Base-by-base conservation (phyloP, 2,113 vertebrate species). In the Corythornis cristatus region DNA sequence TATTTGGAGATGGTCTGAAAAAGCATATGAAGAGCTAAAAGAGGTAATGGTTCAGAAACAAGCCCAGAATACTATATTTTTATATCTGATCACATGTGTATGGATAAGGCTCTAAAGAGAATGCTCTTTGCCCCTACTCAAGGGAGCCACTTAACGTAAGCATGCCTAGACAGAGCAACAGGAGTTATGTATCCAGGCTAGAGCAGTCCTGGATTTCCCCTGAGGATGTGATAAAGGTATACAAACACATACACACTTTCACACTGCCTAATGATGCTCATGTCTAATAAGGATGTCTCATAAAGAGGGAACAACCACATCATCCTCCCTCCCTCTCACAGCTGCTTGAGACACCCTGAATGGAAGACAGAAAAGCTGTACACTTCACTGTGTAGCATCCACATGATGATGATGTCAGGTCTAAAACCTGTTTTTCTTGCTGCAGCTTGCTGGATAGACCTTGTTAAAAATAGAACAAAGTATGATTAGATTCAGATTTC, bases 381-480 rank as follows among this genome's bases (percentile, higher is more conserved):
- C 10, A 37, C 37, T 37, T 37, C 37, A 37, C 37, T 37, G 37
- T 37, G 37, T 10, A 37, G 37, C 37, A 37, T 37, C 37, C 37
- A 37, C 37, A 37, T 37, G 37, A 37, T 37, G 37, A 37, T 37
- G 37, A 37, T 48, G 56, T 37, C 3, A 1, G 18, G 29, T 22
- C 82, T 64, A 57, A 90, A 50, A 72, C 16, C 53, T 84, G 33
- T 33, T 84, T 46, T 70, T 45, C 78, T 82, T 66, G 33, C 66
- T 58, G 66, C 51, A 83, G 56, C 35, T 66, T 68, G 45, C 68
- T 73, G 64, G 58, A 46, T 18, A 73, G 56, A 15, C 35, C 23
- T 64, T 80, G 73, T 60, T 53, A 91, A 93, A 93, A 93, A 53
- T 25, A 89, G 70, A 81, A 61, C 22, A 78, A 93, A 89, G 61